Conservation (phyloP, 92 coral and sea anemone species). For the Heliopora coerulea region DNA sequence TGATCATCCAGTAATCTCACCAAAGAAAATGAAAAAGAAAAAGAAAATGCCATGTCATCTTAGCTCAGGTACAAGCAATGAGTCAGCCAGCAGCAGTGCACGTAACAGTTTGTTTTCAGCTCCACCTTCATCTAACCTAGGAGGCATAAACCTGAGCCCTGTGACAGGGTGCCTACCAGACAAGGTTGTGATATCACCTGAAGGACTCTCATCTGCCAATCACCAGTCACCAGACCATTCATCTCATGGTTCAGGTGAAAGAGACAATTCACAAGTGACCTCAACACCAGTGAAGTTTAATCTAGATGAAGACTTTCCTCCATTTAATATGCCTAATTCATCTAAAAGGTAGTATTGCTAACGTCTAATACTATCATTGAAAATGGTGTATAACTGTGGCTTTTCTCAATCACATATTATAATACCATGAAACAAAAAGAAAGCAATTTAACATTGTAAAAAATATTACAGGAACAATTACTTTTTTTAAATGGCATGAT, state of each 20-base stretch:
- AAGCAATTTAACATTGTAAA: background rate
- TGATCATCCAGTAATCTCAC: slow-evolving; percentile 72
- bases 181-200: slow-evolving; percentile 58
- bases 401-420: too few species aligned
- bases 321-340: slow-evolving; percentile 50
- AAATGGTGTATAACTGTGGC: too few species aligned
- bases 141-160: slow-evolving; percentile 5
- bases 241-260: slow-evolving; percentile 70
- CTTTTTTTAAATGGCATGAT: too few species aligned
- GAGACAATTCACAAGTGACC: slow-evolving; percentile 51
- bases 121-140: slow-evolving; percentile 21
- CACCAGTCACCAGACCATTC: too few species aligned
- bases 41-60: slow-evolving; percentile 3
- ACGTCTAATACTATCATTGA: too few species aligned
- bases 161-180: background rate
- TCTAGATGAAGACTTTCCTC: slow-evolving; percentile 89
- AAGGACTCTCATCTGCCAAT: slow-evolving; percentile 3
- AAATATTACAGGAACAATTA: background rate
- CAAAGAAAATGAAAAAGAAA: slow-evolving; percentile 56
- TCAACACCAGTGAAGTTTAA: slow-evolving; percentile 57
- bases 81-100: slow-evolving; percentile 44
- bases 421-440: background rate
- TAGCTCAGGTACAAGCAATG: slow-evolving; percentile 16
- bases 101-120: slow-evolving; percentile 65
- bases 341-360: slow-evolving; percentile 6